Base-by-base conservation (phyloP, 1,140 invertebrate species). In the Drosophila repletoides region DNA sequence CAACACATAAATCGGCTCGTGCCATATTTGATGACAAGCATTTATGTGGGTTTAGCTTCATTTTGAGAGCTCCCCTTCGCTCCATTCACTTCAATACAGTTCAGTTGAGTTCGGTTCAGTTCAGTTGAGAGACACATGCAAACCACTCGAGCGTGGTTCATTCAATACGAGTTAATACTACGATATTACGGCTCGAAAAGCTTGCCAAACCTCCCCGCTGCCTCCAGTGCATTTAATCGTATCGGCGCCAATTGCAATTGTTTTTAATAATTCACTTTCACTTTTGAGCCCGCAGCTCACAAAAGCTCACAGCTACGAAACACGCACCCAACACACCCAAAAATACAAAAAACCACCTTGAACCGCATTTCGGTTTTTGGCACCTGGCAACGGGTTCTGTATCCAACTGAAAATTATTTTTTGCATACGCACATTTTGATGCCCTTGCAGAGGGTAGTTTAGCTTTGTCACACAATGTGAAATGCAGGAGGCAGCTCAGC, bases 211-310 rank as follows among this genome's bases (percentile, higher is more conserved):
- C 7, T 6, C 34, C 10, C n/a, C 53, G 6, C 17, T 21, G 3
- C 10, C 15, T 41, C 15, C 3, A 6, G 5, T 36, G 65, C 41
- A 69, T 40, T 79, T 73, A n/a, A n/a, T n/a, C n/a, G n/a, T n/a
- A 73, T 76, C 72, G 69, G 51, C 64, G 38, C 38, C 79, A 83
- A 73, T 77, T 73, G 77, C 79, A 84, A 83, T 84, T 84, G 69
- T 77, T 63, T 69, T 74, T 66, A 73, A 84, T 74, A 84, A 73
- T 77, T 74, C 60, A 77, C 74, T 77, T 83, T 77, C 77, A 71
- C 79, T 84, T 71, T 55, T 61, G 31, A 10, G 53, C 36, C 26
- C 48, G 58, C 63, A 59, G 59, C 52, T 5, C 24, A 22, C 29
- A 40, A 45, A 38, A 46, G 38, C 15, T 5, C 43, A 40, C 12